Conservation (phyloP, 2,797 vertebrate genomes). For the Paramormyrops hopkinsi region DNA sequence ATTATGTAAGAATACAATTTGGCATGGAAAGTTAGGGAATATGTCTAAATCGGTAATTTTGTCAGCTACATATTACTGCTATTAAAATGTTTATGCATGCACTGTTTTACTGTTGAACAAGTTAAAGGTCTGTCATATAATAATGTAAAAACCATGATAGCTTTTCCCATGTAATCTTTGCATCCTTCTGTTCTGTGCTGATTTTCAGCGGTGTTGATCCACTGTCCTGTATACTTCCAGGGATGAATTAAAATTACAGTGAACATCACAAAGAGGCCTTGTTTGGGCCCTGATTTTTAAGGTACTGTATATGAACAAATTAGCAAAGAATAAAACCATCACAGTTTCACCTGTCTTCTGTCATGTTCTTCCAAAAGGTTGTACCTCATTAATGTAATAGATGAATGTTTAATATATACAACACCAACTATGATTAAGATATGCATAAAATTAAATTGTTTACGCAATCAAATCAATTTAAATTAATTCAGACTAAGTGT, state of each 20-base stretch:
- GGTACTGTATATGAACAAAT: neutral
- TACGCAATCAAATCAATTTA: neutral
- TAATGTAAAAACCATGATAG: neutral
- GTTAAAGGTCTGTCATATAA: neutral
- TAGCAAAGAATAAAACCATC: neutral
- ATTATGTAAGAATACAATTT: neutral
- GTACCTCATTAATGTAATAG: neutral
- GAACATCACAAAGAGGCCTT: neutral
- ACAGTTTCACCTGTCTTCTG: neutral
- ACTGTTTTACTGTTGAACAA: neutral
- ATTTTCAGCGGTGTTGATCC: neutral
- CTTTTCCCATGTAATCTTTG: neutral
- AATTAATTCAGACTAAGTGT: neutral
- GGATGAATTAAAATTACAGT: neutral
- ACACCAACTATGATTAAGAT: neutral
- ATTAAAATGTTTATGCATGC: neutral
- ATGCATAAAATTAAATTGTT: neutral
- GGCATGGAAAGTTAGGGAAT: neutral
- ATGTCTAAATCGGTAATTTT: neutral
- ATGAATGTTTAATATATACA: neutral
- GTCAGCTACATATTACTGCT: neutral
- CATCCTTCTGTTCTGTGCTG: neutral
- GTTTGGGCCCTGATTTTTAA: neutral
- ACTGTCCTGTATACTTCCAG: neutral
- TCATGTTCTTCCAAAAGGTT: neutral